These are phyloP conservation scores for Paradoxurus hermaphroditus DNA, from an alignment of 2,113 vertebrate species.

Conservation along the genomic window DNA sequence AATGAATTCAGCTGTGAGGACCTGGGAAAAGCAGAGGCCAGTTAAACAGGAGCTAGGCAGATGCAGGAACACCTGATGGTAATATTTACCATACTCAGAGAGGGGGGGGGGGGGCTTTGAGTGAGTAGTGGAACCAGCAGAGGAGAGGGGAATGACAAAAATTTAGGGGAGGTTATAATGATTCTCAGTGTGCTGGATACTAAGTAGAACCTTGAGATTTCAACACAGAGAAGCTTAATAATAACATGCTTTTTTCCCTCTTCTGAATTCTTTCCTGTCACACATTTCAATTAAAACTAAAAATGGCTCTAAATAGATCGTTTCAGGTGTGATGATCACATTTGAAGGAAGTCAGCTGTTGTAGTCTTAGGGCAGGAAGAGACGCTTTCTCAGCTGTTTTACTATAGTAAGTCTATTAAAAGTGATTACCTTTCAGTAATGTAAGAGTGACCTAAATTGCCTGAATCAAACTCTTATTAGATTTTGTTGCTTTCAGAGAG, in stretches of 20 bases:
- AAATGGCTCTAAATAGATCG: conserved; percentile 32
- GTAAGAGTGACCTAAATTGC: not conserved
- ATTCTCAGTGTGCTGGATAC: not conserved
- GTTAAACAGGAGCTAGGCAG: not conserved
- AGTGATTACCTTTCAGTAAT: conserved; percentile 7
- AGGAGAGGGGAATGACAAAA: not conserved
- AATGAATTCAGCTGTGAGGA: not conserved
- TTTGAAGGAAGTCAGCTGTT: conserved; percentile 53
- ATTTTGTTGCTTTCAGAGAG: conserved; percentile 42
- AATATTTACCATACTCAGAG: not conserved
- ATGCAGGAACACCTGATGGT: not conserved
- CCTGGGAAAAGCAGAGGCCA: not conserved
- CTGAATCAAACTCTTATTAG: conserved; percentile 24
- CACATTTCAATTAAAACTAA: conserved; percentile 34
- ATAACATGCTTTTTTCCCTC: not conserved
- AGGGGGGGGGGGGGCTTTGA: not conserved
- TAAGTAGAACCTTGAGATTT: conserved; percentile 34
- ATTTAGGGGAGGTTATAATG: not conserved
- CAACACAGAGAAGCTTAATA: not conserved
- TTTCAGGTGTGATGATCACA: conserved; percentile 53
- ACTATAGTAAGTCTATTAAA: conserved; percentile 10
- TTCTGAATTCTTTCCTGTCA: conserved; percentile 42
- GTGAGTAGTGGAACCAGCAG: not conserved
- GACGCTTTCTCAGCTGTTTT: conserved; percentile 25
- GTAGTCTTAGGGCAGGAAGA: not conserved